These are phyloP conservation scores for Zoanthus sociatus DNA, from an alignment of 92 coral and sea anemone genomes.

Conservation along the genomic window DNA sequence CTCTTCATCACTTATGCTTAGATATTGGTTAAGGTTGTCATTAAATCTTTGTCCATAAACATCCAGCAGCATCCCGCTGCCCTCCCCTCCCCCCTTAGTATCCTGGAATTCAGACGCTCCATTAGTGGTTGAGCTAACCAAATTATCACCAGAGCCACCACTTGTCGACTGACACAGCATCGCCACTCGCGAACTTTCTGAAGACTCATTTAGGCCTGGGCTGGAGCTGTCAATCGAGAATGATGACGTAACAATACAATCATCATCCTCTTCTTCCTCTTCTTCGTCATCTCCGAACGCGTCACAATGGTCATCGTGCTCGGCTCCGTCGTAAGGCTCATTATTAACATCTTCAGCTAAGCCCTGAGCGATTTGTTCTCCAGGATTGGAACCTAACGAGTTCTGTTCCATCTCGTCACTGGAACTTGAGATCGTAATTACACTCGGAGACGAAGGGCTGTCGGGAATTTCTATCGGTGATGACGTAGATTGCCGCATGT, in stretches of 20 bases:
- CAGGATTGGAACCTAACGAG: constrained; percentile 73
- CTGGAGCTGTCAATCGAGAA: constrained; percentile 84
- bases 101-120: constrained; percentile 61
- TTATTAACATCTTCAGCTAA: constrained; percentile 25
- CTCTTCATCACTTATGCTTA: constrained; percentile 50
- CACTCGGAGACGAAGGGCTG: constrained; percentile 95
- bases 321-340: constrained; percentile 44
- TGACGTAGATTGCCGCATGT: constrained; percentile 72
- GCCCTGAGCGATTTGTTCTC: constrained; percentile 60
- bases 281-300: constrained; percentile 65
- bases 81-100: constrained; percentile 39
- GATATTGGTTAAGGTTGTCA: constrained; percentile 34
- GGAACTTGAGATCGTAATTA: constrained; percentile 96
- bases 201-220: constrained; percentile 70
- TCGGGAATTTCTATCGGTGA: constrained; percentile 98
- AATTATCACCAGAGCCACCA: constrained; percentile 64
- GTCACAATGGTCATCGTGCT: constrained; percentile 53
- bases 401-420: constrained; percentile 95
- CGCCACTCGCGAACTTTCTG: constrained; percentile 28
- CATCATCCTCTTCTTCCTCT: constrained; percentile 86
- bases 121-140: constrained; percentile 77
- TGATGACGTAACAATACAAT: constrained; percentile 90
- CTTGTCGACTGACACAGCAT: constrained; percentile 59
- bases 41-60: constrained; percentile 40
- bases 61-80: constrained; percentile 8